phyloP scores from a whole-genome alignment of 2,113 vertebrate genomes.

The Leiothrix lutea region DNA sequence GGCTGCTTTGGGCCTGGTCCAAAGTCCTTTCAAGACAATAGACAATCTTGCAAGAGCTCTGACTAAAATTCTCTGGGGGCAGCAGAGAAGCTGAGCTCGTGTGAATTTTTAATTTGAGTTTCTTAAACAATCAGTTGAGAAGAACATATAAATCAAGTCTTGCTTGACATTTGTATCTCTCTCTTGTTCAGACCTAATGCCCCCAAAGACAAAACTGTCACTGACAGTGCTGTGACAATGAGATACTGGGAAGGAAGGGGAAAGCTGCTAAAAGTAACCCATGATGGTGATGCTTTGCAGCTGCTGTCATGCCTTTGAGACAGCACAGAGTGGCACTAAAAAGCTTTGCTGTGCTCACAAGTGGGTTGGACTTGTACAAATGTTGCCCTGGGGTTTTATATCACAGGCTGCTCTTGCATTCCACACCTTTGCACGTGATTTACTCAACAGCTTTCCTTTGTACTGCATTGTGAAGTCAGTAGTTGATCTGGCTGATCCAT shows the following conservation, averaged over 20 bases:
- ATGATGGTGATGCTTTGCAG: background rate
- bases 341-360: background rate
- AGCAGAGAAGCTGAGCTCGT: background rate
- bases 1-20: background rate
- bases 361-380: background rate
- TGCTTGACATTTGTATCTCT: background rate
- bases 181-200: background rate
- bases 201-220: background rate
- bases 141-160: background rate
- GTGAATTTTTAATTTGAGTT: conserved; percentile 20
- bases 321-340: background rate
- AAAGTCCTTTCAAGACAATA: conserved; percentile 5
- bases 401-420: background rate
- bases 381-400: background rate
- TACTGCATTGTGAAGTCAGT: background rate
- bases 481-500: background rate
- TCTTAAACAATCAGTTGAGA: background rate
- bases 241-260: background rate
- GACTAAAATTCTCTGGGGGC: background rate
- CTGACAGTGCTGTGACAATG: background rate
- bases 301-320: background rate
- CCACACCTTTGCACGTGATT: background rate
- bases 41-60: background rate
- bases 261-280: background rate
- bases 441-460: background rate